Base-by-base conservation (phyloP, 2,888 invertebrate species). In the Caradrina clavipalpis region DNA sequence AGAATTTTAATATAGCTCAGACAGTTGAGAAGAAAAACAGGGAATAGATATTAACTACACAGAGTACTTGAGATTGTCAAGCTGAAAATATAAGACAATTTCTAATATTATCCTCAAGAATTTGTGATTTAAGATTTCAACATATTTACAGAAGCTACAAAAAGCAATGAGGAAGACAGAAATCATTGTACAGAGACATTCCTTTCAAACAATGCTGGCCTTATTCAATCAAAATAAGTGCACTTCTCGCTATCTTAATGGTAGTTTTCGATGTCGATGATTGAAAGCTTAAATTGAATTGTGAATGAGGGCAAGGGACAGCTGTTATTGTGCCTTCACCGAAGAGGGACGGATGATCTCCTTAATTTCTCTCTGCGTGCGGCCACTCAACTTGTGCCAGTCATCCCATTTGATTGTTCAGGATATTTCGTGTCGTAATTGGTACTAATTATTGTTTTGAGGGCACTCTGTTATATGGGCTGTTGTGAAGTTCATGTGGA, bases 401-500 rank as follows among this genome's bases (percentile, higher is more conserved):
- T 96, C 96, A 96, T 96, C 89, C 88, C 88, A 92, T 94, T 95
- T 95, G 95, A 96, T 95, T 95, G 93, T 94, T 85, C 85, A 91
- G 88, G 89, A 89, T 93, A 91, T 91, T 92, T 91, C 90, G 90
- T 92, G 88, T 88, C 87, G 92, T 95, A 95, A 95, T 95, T 95
- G 92, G 91, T 92, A 90, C 91, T 94, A 94, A 95, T 94, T 94
- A 94, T 92, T 94, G 91, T 95, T 95, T 94, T 91, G 89, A 92
- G 88, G 90, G 87, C 88, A 89, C 87, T 89, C 88, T 89, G 86
- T 85, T 88, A 71, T 87, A 87, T 84, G 81, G 83, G 72, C 80
- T 87, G 85, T 86, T 88, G 87, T 87, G 85, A 89, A 86, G 87
- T 83, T 86, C 82, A 64, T 53, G 68, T 81, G 72, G 51, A 53